Conservation (phyloP, 2,113 vertebrate species). For the Micronisus gabar region DNA sequence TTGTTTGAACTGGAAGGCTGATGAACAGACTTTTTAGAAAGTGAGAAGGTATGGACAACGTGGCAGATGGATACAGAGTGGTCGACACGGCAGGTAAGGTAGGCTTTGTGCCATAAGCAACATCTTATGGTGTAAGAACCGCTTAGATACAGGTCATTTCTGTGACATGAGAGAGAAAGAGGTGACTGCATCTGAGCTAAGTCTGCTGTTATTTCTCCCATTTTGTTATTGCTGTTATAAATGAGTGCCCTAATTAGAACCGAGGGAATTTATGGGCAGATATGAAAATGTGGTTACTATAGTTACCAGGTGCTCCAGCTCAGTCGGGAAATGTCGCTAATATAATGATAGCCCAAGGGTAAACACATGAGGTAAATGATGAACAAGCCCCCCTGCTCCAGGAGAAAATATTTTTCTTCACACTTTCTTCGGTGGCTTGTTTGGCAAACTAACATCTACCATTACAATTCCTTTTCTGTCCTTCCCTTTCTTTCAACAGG, state of each 20-base stretch:
- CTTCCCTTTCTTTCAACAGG: not conserved
- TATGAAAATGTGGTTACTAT: slow-evolving; percentile 64
- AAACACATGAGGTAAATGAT: slow-evolving; percentile 37
- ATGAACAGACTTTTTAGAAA: not conserved
- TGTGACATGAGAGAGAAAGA: not conserved
- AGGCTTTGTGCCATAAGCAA: not conserved
- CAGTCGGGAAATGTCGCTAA: slow-evolving; percentile 19
- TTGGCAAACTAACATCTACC: not conserved
- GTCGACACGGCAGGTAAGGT: not conserved
- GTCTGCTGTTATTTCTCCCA: not conserved
- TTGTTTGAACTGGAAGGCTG: not conserved
- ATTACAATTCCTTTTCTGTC: not conserved
- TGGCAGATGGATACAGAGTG: not conserved
- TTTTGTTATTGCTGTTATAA: slow-evolving; percentile 35
- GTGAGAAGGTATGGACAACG: not conserved
- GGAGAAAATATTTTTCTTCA: not conserved
- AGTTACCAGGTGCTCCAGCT: slow-evolving; percentile 56
- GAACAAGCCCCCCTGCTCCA: not conserved
- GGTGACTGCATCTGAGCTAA: not conserved
- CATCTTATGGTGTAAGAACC: not conserved
- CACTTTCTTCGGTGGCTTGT: not conserved
- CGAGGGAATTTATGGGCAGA: slow-evolving; percentile 34
- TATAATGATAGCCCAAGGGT: slow-evolving; percentile 49
- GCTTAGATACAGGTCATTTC: not conserved
- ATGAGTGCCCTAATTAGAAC: slow-evolving; percentile 57